Evolutionary conservation across 2,888 invertebrate genomes (phyloP).

Genomic region (Leucozona laternaria): DNA sequence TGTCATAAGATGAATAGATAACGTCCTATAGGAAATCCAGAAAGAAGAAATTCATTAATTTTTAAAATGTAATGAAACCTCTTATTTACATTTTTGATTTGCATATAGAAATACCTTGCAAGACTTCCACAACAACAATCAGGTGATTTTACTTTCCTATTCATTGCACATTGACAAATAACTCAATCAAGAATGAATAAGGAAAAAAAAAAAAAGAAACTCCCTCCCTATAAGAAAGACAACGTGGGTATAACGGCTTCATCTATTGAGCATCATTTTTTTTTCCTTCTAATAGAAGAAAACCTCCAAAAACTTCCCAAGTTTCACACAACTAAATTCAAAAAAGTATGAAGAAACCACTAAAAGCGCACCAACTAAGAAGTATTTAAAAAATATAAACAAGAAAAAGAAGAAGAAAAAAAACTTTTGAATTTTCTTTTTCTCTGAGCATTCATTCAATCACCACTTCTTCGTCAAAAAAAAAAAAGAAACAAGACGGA

Average conservation of each 20-base stretch:
- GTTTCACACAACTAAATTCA: not conserved
- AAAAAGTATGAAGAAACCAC: conserved; percentile 52
- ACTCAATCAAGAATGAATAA: conserved; percentile 1
- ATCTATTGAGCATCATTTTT: not conserved
- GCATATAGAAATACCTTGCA: not conserved
- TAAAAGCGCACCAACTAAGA: conserved; percentile 22
- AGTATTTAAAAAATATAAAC: not conserved
- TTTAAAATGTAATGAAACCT: not conserved
- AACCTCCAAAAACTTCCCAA: conserved; percentile 13
- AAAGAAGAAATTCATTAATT: not conserved
- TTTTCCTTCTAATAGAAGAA: not conserved
- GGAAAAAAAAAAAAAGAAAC: not conserved
- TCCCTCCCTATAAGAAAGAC: conserved; percentile 13
- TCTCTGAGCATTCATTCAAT: conserved; percentile 45
- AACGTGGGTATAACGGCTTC: conserved; percentile 10
- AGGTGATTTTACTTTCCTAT: not conserved
- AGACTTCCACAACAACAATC: not conserved
- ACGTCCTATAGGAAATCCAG: not conserved
- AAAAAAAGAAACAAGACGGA: not conserved
- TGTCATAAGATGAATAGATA: not conserved
- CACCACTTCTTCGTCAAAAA: conserved; percentile 42
- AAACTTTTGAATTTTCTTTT: conserved; percentile 33
- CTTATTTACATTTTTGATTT: conserved; percentile 1
- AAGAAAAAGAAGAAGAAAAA: not conserved
- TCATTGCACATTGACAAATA: not conserved